These are phyloP conservation scores for Actinemys pallida DNA, from an alignment of 2,113 vertebrate species.

Conservation along the genomic window DNA sequence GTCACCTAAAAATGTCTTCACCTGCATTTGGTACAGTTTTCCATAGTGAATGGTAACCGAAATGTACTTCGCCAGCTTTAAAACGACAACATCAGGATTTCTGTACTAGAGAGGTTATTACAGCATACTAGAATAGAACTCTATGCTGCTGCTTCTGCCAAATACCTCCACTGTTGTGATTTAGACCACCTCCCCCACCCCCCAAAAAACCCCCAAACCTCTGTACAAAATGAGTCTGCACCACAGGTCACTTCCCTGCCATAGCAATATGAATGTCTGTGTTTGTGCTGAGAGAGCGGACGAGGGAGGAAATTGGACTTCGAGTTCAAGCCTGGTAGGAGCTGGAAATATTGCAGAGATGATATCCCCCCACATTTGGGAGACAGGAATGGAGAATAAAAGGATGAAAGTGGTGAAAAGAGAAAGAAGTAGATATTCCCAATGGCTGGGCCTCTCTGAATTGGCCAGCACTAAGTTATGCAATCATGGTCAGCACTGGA, in stretches of 20 bases:
- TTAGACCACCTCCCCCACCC: neutral
- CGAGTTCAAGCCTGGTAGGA: neutral
- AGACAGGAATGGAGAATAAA: conserved; percentile 16
- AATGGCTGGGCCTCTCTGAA: neutral
- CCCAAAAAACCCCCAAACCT: neutral
- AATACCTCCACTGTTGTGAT: neutral
- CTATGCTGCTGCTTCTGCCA: neutral
- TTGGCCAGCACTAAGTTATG: neutral
- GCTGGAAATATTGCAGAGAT: neutral
- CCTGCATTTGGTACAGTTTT: neutral
- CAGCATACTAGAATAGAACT: neutral
- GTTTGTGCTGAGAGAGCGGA: neutral
- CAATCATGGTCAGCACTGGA: neutral
- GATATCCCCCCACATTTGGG: neutral
- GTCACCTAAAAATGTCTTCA: neutral
- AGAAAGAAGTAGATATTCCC: neutral
- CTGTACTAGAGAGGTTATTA: neutral
- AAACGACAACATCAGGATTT: neutral
- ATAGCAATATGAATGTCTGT: neutral
- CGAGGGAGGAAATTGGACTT: neutral
- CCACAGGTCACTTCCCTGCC: neutral
- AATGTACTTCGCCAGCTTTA: neutral
- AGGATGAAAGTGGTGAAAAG: neutral
- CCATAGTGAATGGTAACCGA: neutral
- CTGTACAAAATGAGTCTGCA: neutral